Percentiles rank a stretch among this genome's conserved stretches.
phyloP scores from a whole-genome alignment of 2,888 invertebrate species.

The Dorcus parallelipipedus region DNA sequence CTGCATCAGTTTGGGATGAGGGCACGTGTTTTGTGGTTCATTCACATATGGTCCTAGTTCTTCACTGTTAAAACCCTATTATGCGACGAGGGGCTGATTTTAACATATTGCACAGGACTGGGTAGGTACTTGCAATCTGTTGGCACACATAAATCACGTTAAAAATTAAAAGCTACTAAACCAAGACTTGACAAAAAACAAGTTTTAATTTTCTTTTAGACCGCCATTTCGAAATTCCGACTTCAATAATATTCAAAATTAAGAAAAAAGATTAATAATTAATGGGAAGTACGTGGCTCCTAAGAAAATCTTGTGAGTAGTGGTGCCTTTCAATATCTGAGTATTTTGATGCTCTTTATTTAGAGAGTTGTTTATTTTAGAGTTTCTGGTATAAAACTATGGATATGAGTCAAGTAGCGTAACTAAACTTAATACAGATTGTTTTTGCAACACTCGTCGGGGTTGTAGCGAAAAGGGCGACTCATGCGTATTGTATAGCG shows the following conservation, averaged over 20 bases:
- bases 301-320: no score
- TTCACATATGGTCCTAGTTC: slow-evolving; percentile 35
- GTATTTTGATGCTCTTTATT: no score
- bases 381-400: slow-evolving; percentile 1
- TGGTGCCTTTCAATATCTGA: no score
- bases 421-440: slow-evolving; percentile 26
- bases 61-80: slow-evolving; percentile 31
- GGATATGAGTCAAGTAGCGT: slow-evolving; percentile 20
- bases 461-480: slow-evolving; percentile 27
- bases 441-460: slow-evolving; percentile 28
- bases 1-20: slow-evolving; percentile 1
- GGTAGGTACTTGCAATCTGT: slow-evolving; percentile 25
- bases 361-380: no score
- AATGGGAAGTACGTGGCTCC: no score
- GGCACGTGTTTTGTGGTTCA: slow-evolving; percentile 31
- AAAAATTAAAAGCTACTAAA: slow-evolving; percentile 2
- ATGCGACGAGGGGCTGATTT: slow-evolving; percentile 29
- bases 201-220: neutral
- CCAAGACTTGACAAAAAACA: neutral
- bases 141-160: slow-evolving; percentile 13
- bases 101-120: slow-evolving; percentile 45
- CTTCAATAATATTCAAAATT: no score
- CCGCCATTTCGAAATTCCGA: no score
- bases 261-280: no score
- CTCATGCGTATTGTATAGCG: slow-evolving; percentile 40